These are phyloP conservation scores for Littorina saxatilis DNA, from an alignment of 1,140 invertebrate species.

Conservation along the genomic window DNA sequence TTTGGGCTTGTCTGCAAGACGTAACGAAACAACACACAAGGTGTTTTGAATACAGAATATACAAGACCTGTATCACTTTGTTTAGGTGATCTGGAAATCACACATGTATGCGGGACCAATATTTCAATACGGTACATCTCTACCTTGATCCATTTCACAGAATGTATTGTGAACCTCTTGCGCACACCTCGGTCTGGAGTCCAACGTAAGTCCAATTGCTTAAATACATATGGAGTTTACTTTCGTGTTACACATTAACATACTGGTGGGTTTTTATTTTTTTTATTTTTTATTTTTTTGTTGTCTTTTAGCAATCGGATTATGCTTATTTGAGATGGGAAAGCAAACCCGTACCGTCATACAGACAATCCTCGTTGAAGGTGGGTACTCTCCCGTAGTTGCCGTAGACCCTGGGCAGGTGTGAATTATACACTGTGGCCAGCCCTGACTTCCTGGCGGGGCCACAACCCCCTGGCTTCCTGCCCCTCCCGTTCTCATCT, in stretches of 20 bases:
- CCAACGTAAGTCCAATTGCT: neutral
- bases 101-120: too few species aligned
- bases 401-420: neutral
- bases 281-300: neutral
- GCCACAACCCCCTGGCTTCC: neutral
- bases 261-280: neutral
- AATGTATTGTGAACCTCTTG: too few species aligned
- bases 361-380: neutral
- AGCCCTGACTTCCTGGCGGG: neutral
- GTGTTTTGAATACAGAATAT: too few species aligned
- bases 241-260: neutral
- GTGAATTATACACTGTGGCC: neutral
- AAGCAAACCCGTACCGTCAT: neutral
- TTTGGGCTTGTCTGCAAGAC: too few species aligned
- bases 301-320: too few species aligned
- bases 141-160: too few species aligned
- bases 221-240: neutral
- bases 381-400: neutral
- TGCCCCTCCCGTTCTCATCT: neutral
- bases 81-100: too few species aligned
- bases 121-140: too few species aligned
- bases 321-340: neutral
- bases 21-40: too few species aligned
- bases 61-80: too few species aligned
- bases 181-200: too few species aligned